Conservation (phyloP, 2,113 vertebrate species). For the Corythaixoides concolor region DNA sequence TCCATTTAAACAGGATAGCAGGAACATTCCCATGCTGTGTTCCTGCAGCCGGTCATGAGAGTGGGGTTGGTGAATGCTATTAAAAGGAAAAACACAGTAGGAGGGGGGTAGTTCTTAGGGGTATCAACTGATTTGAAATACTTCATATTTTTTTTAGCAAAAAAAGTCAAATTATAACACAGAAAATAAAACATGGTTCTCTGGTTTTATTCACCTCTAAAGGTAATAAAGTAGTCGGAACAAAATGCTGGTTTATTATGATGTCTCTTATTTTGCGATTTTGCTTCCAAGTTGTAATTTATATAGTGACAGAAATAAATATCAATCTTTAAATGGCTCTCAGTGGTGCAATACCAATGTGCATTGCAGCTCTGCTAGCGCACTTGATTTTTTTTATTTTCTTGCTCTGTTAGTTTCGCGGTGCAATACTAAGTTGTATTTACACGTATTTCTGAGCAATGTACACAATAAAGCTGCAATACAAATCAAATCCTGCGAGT, state of each 20-base stretch:
- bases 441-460: not conserved
- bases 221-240: not conserved
- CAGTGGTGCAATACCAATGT: not conserved
- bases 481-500: not conserved
- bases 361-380: not conserved
- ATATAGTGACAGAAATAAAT: not conserved
- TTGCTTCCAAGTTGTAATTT: not conserved
- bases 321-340: not conserved
- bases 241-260: not conserved
- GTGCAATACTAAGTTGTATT: not conserved
- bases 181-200: not conserved
- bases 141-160: not conserved
- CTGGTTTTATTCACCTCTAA: not conserved
- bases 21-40: rapidly evolving
- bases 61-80: not conserved
- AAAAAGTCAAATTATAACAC: not conserved
- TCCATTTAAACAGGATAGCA: rapidly evolving
- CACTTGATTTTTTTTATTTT: not conserved
- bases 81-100: not conserved
- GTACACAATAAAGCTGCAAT: not conserved
- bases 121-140: no score
- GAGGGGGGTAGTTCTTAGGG: not conserved
- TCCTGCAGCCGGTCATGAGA: not conserved
- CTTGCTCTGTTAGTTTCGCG: not conserved
- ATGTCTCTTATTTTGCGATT: not conserved